Conservation (phyloP, 2,113 vertebrate genomes). For the Girardinichthys multiradiatus region DNA sequence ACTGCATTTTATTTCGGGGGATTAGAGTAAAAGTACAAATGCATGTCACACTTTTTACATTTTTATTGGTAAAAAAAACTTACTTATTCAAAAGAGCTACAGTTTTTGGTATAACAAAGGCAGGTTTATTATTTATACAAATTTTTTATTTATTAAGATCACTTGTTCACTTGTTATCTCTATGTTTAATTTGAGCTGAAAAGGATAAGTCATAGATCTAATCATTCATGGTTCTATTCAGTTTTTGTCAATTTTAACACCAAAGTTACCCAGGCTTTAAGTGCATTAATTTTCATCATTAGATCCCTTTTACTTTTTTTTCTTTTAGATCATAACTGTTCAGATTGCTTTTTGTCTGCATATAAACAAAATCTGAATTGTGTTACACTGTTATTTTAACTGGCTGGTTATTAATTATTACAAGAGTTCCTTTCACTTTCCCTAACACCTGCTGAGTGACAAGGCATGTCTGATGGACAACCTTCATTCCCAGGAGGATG, state of each 20-base stretch:
- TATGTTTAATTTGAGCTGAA: too few species aligned
- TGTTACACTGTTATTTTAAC: not conserved
- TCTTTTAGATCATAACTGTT: not conserved
- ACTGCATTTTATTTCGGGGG: not conserved
- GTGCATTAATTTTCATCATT: not conserved
- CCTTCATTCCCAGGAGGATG: slow-evolving; percentile 42
- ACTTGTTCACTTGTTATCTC: too few species aligned
- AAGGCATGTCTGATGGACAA: slow-evolving; percentile 43
- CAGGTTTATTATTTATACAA: too few species aligned
- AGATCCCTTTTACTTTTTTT: not conserved
- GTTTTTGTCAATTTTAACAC: not conserved
- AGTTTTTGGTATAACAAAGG: too few species aligned
- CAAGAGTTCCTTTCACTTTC: slow-evolving; percentile 28
- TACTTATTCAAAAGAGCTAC: too few species aligned
- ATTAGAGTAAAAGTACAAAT: not conserved
- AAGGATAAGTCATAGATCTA: not conserved
- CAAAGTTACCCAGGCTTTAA: not conserved
- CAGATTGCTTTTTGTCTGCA: too few species aligned
- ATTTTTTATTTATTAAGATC: too few species aligned
- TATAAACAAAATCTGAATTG: not conserved
- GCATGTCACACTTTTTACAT: not conserved
- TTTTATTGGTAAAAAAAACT: not conserved
- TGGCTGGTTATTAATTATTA: not conserved
- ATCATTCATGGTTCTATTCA: not conserved
- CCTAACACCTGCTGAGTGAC: slow-evolving; percentile 31